Evolutionary conservation across 2,113 vertebrate genomes (phyloP).

Genomic region (Bungarus multicinctus): DNA sequence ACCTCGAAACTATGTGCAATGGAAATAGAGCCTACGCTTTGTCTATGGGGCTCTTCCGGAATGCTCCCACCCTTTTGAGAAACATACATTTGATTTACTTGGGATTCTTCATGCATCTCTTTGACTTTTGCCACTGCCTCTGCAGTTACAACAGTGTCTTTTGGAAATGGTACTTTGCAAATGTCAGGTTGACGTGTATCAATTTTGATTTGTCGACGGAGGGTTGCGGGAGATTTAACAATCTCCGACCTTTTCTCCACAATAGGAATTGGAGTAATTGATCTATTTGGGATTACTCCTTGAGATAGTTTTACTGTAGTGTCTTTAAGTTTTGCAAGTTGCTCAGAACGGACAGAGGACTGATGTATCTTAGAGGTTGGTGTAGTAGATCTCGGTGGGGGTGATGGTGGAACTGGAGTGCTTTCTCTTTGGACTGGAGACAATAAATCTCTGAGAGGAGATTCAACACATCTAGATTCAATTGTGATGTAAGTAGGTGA

Average conservation of each 20-base stretch:
- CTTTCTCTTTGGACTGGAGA: slow-evolving; percentile 66
- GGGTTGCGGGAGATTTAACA: slow-evolving; percentile 77
- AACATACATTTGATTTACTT: slow-evolving; percentile 65
- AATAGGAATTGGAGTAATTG: slow-evolving; percentile 57
- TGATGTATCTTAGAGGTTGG: slow-evolving; percentile 67
- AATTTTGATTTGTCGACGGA: slow-evolving; percentile 81
- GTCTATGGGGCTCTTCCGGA: slow-evolving; percentile 62
- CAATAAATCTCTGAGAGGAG: slow-evolving; percentile 66
- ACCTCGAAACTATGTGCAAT: slow-evolving; percentile 67
- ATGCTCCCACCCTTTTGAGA: slow-evolving; percentile 67
- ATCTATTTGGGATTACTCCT: slow-evolving; percentile 64
- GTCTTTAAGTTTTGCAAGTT: slow-evolving; percentile 81
- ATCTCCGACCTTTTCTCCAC: slow-evolving; percentile 80
- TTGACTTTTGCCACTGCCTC: slow-evolving; percentile 66
- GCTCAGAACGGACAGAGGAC: slow-evolving; percentile 70
- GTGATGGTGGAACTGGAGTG: slow-evolving; percentile 67
- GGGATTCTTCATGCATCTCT: slow-evolving; percentile 71
- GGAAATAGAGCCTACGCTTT: slow-evolving; percentile 62
- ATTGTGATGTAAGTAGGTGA: slow-evolving; percentile 88
- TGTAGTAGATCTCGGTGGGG: slow-evolving; percentile 65
- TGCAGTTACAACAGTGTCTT: slow-evolving; percentile 51
- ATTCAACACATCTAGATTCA: slow-evolving; percentile 78
- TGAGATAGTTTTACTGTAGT: slow-evolving; percentile 80
- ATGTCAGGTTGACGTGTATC: slow-evolving; percentile 63
- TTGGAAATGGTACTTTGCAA: slow-evolving; percentile 54